Evolutionary conservation across 2,888 invertebrate species (phyloP).

Genomic region (Microdon myrmicae): DNA sequence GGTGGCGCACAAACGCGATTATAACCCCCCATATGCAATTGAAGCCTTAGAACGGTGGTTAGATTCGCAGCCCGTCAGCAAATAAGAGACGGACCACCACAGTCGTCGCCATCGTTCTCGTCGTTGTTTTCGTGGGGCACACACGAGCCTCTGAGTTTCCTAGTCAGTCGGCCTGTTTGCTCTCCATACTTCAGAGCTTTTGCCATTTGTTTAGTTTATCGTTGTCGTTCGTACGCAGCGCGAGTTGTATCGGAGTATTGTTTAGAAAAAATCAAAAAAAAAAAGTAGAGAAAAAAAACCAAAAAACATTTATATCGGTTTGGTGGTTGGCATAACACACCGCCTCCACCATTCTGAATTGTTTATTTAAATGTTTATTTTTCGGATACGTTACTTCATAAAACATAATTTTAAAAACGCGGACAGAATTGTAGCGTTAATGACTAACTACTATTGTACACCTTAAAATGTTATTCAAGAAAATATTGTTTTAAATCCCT

Average conservation of each 20-base stretch:
- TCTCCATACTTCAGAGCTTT: constrained; percentile 40
- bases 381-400: no score
- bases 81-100: constrained; percentile 10
- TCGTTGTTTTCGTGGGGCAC: no score
- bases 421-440: no score
- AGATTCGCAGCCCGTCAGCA: constrained; percentile 18
- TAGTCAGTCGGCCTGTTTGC: constrained; percentile 15
- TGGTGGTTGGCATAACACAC: constrained; percentile 48
- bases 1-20: constrained; percentile 41
- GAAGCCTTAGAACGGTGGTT: no score
- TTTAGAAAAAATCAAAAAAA: no score
- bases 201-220: constrained; percentile 57
- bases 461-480: no score
- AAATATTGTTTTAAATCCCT: no score
- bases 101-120: constrained; percentile 13
- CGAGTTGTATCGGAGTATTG: constrained; percentile 49
- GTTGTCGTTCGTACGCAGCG: constrained; percentile 58
- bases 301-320: no score
- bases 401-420: no score
- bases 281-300: no score
- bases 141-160: no score
- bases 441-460: no score
- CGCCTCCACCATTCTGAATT: constrained; percentile 36
- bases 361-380: constrained; percentile 13
- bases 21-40: constrained; percentile 40